These are phyloP conservation scores for Acronicta psi DNA, from an alignment of 2,888 invertebrate species.

Conservation along the genomic window DNA sequence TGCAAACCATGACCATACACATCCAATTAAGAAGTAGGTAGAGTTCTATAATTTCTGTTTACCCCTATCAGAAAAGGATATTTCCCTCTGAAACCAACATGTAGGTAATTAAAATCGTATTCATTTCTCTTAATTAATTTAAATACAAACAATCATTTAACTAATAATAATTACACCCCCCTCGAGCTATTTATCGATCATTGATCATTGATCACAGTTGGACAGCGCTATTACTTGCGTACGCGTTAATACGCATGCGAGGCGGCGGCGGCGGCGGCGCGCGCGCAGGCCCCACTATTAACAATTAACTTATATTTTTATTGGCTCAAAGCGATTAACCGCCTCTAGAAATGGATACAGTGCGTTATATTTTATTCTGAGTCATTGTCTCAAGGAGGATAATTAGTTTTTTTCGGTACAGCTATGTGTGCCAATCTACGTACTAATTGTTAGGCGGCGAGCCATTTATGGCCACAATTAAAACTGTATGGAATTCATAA, in stretches of 20 bases:
- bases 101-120: background rate
- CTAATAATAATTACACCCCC: constrained; percentile 11
- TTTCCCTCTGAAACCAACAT: no score
- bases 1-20: no score
- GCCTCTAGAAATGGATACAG: constrained; percentile 43
- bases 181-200: constrained; percentile 34
- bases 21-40: no score
- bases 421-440: constrained; percentile 22
- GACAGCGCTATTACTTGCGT: constrained; percentile 39
- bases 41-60: no score
- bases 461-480: constrained; percentile 33
- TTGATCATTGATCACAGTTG: constrained; percentile 42
- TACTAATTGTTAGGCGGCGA: constrained; percentile 26
- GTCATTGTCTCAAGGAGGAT: constrained; percentile 32
- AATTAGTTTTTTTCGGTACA: constrained; percentile 35
- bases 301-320: constrained; percentile 55
- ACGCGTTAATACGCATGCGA: constrained; percentile 22
- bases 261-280: constrained; percentile 34
- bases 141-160: constrained; percentile 37
- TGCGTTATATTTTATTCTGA: constrained; percentile 44
- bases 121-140: constrained; percentile 3
- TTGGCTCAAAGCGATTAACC: constrained; percentile 51
- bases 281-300: constrained; percentile 40
- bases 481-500: constrained; percentile 31
- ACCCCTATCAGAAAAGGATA: no score